Evolutionary conservation across 2,797 vertebrate species (phyloP).

Genomic region (Geotrypetes seraphini): DNA sequence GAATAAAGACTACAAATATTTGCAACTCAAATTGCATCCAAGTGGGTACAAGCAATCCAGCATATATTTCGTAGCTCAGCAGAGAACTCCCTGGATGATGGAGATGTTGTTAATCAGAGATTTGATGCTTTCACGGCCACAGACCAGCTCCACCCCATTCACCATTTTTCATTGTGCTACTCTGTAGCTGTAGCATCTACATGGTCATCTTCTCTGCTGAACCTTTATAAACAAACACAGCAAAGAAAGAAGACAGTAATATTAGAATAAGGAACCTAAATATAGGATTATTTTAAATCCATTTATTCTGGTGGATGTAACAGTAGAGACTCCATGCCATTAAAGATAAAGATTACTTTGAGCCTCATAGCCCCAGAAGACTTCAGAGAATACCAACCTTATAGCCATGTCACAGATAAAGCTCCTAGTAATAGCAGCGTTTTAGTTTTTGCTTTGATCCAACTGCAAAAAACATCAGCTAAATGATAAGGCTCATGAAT

Average conservation of each 20-base stretch:
- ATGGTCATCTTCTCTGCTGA: slow-evolving; percentile 82
- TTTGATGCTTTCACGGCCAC: slow-evolving; percentile 73
- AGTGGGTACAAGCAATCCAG: slow-evolving; percentile 33
- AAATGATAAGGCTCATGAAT: slow-evolving; percentile 51
- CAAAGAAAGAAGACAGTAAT: slow-evolving; percentile 2
- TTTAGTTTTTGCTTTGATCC: slow-evolving; percentile 27
- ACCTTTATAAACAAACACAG: slow-evolving; percentile 59
- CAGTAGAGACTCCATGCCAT: neutral
- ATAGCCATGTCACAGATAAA: slow-evolving; percentile 10
- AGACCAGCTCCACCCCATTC: slow-evolving; percentile 83
- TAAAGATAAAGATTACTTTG: neutral
- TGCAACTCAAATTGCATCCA: slow-evolving; percentile 22
- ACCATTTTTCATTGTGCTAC: slow-evolving; percentile 77
- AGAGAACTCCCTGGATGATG: slow-evolving; percentile 18
- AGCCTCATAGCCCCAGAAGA: neutral
- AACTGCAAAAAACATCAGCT: slow-evolving; percentile 24
- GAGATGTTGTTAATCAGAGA: slow-evolving; percentile 40
- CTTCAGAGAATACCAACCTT: neutral
- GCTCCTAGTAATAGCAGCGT: slow-evolving; percentile 19
- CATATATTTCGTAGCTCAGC: slow-evolving; percentile 3
- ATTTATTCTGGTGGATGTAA: neutral
- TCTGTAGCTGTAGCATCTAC: slow-evolving; percentile 68
- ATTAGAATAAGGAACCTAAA: slow-evolving; percentile 2
- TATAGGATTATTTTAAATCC: neutral
- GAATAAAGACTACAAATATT: slow-evolving; percentile 30